A percentile compares a stretch with the other conserved stretches of the same genome.
Evolutionary conservation across 1,140 invertebrate species (phyloP).

Genomic region (Diabrotica virgifera): DNA sequence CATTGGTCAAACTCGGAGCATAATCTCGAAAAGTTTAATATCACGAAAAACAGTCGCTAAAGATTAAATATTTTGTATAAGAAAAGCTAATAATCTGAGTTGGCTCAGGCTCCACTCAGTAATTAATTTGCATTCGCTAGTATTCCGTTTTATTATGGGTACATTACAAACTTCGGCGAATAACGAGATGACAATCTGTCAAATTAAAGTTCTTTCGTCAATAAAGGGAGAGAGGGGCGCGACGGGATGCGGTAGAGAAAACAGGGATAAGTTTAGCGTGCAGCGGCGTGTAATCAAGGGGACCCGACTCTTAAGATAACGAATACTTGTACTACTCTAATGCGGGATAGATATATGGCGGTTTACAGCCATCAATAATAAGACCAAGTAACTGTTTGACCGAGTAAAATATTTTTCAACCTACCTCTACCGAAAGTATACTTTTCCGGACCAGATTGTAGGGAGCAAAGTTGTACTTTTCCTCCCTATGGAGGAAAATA

Average conservation of each 20-base stretch:
- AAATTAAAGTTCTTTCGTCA: constrained; percentile 22
- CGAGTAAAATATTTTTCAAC: too few relatives aligned
- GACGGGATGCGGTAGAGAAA: not conserved
- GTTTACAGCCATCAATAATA: too few relatives aligned
- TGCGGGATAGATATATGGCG: too few relatives aligned
- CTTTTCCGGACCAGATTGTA: too few relatives aligned
- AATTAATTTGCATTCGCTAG: constrained; percentile 25
- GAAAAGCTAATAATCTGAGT: constrained; percentile 10
- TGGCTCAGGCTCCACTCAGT: constrained; percentile 6
- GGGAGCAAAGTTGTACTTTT: too few relatives aligned
- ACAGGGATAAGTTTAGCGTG: not conserved
- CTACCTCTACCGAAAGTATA: too few relatives aligned
- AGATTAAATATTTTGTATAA: not conserved
- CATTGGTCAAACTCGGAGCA: constrained; percentile 1
- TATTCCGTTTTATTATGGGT: constrained; percentile 13
- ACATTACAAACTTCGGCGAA: constrained; percentile 20
- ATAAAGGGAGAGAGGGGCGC: constrained; percentile 11
- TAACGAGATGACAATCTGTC: constrained; percentile 26
- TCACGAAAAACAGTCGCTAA: not conserved
- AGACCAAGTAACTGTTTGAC: too few relatives aligned
- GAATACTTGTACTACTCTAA: too few relatives aligned
- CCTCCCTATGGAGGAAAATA: too few relatives aligned
- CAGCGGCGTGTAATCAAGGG: too few relatives aligned
- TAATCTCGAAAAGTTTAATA: constrained; percentile 1
- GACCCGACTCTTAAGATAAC: too few relatives aligned